Base-by-base conservation (phyloP, 2,113 vertebrate species). In the Myiopsitta monachus region DNA sequence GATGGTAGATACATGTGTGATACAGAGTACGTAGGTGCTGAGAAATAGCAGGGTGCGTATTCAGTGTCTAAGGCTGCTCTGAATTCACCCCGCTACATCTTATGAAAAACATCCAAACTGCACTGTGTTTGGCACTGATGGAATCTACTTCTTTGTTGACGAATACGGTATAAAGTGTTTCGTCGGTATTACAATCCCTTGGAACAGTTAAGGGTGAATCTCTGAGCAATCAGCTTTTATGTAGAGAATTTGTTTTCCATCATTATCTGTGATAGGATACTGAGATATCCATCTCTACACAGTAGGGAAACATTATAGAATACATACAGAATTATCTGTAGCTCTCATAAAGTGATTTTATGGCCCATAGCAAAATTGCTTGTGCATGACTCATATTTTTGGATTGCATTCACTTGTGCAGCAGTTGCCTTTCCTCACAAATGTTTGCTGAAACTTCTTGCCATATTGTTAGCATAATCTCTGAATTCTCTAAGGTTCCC, bases 321-420 rank as follows among this genome's bases (percentile, higher is more conserved):
- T 93, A 93, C 94, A 92, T 96, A 96, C 95, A 92, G 95, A 96
- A 97, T 96, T 97, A 97, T 96, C 95, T 96, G 95, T 95, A 97
- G 92, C 96, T 97, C 91, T 95, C 85, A 89, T 96, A 95, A 97
- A 97, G 91, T 84, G 95, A 97, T 97, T 97, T 98, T 96, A 97
- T 97, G 96, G 96, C 97, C 96, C 83, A 94, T 74, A 96, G 97
- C 96, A 96, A 97, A 97, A 97, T 98, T 96, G 88, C 94, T 96
- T 91, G 33, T 85, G 97, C 94, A 91, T 98, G 97, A 98, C 94
- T 97, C 97, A 97, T 90, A 26, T 92, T 97, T 95, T 85, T 94
- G 94, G 92, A 96, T 92, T 91, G 86, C 66, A 24, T 95, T 90
- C 92, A n/a, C 94, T 96, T 96, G 94, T 96, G 76, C 74, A 86